Conservation (phyloP, 2,888 invertebrate genomes). For the Limulus polyphemus region DNA sequence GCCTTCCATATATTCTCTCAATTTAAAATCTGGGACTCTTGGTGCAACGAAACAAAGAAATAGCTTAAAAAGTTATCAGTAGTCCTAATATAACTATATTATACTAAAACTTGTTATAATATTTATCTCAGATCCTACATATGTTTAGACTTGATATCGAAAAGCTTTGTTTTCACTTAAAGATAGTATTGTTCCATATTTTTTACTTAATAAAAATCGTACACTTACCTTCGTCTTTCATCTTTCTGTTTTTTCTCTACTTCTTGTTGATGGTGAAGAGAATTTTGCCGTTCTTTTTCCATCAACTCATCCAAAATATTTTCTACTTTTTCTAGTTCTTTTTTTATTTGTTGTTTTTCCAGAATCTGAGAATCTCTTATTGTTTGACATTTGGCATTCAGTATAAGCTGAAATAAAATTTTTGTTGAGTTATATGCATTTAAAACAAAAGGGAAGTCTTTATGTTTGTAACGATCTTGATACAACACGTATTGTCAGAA, state of each 20-base stretch:
- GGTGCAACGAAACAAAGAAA: no score
- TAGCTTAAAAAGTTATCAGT: no score
- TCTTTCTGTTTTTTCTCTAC: conserved; percentile 8
- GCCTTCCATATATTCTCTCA: no score
- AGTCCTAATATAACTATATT: no score
- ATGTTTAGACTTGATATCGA: no score
- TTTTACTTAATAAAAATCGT: no score
- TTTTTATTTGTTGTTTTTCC: conserved; percentile 13
- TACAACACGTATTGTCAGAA: not conserved
- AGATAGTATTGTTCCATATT: no score
- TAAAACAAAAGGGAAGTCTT: not conserved
- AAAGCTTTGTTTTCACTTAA: no score
- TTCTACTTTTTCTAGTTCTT: conserved; percentile 5
- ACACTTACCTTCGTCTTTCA: not conserved
- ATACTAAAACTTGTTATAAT: no score
- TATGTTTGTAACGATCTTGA: not conserved
- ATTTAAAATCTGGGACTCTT: no score
- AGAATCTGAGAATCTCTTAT: conserved; percentile 15
- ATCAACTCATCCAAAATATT: conserved; percentile 10
- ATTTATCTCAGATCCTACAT: no score
- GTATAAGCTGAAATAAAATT: conserved; percentile 9
- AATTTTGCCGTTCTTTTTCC: conserved; percentile 12
- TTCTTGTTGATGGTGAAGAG: conserved; percentile 10
- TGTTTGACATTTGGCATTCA: conserved; percentile 16
- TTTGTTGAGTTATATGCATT: not conserved